Base-by-base conservation (phyloP, 2,888 invertebrate species). In the Caenorhabditis drosophilae region DNA sequence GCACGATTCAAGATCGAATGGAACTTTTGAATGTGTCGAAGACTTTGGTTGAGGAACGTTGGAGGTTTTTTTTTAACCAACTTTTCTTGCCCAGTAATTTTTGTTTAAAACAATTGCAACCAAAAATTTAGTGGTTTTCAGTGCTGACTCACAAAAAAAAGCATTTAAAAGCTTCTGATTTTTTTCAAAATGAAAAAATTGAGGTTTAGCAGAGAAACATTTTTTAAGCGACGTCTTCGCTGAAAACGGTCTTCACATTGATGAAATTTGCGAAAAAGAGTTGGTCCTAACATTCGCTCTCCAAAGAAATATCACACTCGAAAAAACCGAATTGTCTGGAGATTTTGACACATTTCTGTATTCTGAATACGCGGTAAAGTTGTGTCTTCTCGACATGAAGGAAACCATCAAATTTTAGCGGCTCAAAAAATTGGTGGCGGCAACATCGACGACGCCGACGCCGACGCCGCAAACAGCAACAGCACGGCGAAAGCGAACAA, bases 11-110 rank as follows among this genome's bases (percentile, higher is more conserved):
- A 34, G 61, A 64, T 2, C 45, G 71, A 4, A 54, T 56, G 25
- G 62, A 58, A 20, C 26, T 71, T 44, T 51, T 71, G 31, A 73
- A 73, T 52, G 52, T 66, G 22, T 61, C 70, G 36, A 61, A 66
- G 25, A 52, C 67, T 9, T 42, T 75, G 35, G 40, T 75, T 18
- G 75, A 75, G 22, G 64, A 58, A 16, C 67, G 64, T 53, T 75
- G 75, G 75, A 70, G 55, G 75, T 72, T 9, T 23, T 42, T 48
- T 15, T 16, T 20, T 15, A 42, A 18, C n/a, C n/a, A n/a, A n/a
- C n/a, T n/a, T n/a, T n/a, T n/a, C n/a, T n/a, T n/a, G n/a, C n/a
- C n/a, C n/a, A n/a, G n/a, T n/a, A n/a, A n/a, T n/a, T n/a, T n/a
- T n/a, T n/a, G n/a, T n/a, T n/a, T n/a, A n/a, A n/a, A n/a, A n/a